phyloP scores from a whole-genome alignment of 1,140 invertebrate species.

The Leptoteleia sp. region DNA sequence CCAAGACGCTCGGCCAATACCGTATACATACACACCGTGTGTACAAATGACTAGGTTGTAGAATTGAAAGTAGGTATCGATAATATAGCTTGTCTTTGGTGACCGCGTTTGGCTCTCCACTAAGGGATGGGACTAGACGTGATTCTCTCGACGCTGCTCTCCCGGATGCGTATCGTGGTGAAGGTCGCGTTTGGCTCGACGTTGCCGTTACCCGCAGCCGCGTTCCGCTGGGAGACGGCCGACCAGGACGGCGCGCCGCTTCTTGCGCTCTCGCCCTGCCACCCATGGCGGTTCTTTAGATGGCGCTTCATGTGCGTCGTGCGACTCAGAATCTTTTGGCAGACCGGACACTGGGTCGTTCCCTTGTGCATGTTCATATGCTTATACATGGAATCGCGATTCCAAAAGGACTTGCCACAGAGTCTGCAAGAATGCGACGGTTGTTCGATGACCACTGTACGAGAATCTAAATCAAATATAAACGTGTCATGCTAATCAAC shows the following conservation, averaged over 20 bases:
- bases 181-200: constrained; percentile 73
- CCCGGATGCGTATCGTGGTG: constrained; percentile 79
- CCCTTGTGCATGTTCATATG: constrained; percentile 83
- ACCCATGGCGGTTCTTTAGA: constrained; percentile 80
- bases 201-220: constrained; percentile 49
- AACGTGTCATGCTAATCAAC: constrained; percentile 64
- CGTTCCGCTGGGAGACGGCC: constrained; percentile 50
- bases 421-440: constrained; percentile 81
- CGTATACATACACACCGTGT: constrained; percentile 70
- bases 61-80: constrained; percentile 71
- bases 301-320: constrained; percentile 81
- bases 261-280: constrained; percentile 69
- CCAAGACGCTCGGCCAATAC: not conserved
- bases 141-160: constrained; percentile 81
- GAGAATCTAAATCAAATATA: constrained; percentile 82
- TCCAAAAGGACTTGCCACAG: constrained; percentile 82
- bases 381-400: constrained; percentile 82
- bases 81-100: constrained; percentile 65
- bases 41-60: constrained; percentile 78
- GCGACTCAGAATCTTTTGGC: constrained; percentile 81
- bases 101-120: constrained; percentile 66
- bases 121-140: constrained; percentile 82
- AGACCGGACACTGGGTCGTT: constrained; percentile 81
- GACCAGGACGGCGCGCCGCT: constrained; percentile 53
- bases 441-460: constrained; percentile 81